phyloP scores from a whole-genome alignment of 2,797 vertebrate genomes.

The Oryzias sinensis region DNA sequence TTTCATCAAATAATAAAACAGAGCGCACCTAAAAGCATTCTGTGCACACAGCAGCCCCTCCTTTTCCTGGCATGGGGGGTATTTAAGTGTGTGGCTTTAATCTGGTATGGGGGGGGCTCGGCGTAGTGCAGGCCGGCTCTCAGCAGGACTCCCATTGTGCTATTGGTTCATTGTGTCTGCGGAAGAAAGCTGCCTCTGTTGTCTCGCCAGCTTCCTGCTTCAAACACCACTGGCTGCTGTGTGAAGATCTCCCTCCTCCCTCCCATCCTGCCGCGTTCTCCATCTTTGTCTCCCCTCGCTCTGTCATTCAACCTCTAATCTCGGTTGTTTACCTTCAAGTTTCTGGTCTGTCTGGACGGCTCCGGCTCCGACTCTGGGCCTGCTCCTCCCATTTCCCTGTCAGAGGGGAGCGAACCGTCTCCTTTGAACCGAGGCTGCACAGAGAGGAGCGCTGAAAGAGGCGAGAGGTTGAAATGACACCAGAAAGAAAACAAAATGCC shows the following conservation, averaged over 20 bases:
- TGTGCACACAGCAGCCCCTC: conserved; percentile 54
- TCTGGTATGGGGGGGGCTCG: conserved; percentile 58
- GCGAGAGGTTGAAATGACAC: conserved; percentile 52
- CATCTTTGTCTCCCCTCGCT: conserved; percentile 14
- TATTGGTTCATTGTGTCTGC: conserved; percentile 75
- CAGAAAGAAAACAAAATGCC: conserved; percentile 58
- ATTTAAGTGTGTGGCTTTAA: conserved; percentile 73
- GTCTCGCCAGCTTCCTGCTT: conserved; percentile 83
- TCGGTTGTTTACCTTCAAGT: conserved; percentile 53
- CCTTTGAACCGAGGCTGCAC: conserved; percentile 55
- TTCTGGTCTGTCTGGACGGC: conserved; percentile 31
- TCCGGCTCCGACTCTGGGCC: conserved; percentile 29
- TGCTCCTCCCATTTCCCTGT: conserved; percentile 36
- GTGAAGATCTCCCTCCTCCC: conserved; percentile 62
- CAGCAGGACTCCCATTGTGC: conserved; percentile 79
- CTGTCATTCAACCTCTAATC: conserved; percentile 51
- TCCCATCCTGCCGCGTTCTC: conserved; percentile 36
- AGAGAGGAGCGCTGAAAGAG: conserved; percentile 29
- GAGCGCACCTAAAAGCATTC: conserved; percentile 33
- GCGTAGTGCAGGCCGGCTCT: conserved; percentile 75
- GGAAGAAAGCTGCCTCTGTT: conserved; percentile 81
- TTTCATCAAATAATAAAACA: conserved; percentile 33
- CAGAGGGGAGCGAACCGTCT: conserved; percentile 66
- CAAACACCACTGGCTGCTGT: conserved; percentile 73
- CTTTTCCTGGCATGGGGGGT: conserved; percentile 64